A percentile compares a stretch with the other conserved stretches of the same genome.
Conservation (phyloP, 2,113 vertebrate genomes). For the Choloepus hoffmanni region DNA sequence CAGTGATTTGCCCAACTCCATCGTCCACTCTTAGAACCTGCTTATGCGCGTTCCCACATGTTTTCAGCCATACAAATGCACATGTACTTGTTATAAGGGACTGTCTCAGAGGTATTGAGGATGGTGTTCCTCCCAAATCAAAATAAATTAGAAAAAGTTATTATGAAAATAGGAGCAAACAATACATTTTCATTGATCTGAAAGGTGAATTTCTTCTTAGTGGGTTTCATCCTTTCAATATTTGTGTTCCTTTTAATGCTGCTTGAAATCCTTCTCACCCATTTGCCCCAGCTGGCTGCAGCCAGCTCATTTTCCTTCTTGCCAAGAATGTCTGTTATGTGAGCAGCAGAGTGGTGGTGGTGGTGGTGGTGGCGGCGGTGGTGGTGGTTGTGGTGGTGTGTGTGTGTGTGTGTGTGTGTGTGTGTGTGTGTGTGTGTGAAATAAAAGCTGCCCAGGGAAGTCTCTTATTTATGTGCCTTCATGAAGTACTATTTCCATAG, state of each 20-base stretch:
- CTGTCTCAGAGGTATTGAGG: neutral
- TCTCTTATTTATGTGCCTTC: neutral
- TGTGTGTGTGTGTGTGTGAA: neutral
- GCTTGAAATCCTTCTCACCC: neutral
- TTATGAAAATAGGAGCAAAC: neutral
- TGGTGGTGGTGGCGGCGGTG: no score
- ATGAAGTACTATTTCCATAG: neutral
- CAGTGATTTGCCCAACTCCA: neutral
- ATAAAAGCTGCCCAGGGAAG: neutral
- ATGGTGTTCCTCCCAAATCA: neutral
- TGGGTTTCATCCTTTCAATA: neutral
- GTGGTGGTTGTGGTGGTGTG: no score
- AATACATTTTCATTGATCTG: neutral
- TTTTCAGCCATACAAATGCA: neutral
- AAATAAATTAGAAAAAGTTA: neutral
- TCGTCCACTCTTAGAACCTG: neutral
- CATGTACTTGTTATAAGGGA: constrained; percentile 6
- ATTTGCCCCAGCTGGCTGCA: neutral
- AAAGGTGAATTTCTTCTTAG: neutral
- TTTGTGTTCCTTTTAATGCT: neutral
- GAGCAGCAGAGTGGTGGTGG: neutral
- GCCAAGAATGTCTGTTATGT: neutral
- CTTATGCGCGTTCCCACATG: neutral
- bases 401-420: neutral
- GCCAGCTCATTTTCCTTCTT: neutral